Percentiles rank a stretch among this genome's conserved stretches.
Evolutionary conservation across 2,113 vertebrate genomes (phyloP).

Genomic region (Leptodactylus fuscus): DNA sequence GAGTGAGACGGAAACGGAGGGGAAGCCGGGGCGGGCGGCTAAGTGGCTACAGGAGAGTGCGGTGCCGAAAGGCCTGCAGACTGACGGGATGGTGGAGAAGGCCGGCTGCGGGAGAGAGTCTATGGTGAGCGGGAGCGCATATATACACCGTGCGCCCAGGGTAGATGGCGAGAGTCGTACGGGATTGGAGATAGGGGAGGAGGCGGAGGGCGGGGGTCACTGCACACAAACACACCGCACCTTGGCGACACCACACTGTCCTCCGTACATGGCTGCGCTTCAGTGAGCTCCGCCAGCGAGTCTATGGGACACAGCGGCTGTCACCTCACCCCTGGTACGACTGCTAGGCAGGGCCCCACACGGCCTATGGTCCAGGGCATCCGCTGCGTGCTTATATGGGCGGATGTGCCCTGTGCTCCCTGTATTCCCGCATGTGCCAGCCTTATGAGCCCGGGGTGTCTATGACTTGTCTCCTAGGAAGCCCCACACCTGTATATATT

Average conservation of each 20-base stretch:
- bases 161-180: not conserved
- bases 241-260: not conserved
- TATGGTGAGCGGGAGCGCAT: conserved; percentile 35
- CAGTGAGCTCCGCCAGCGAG: not conserved
- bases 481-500: too few species aligned
- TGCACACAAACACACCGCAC: not conserved
- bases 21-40: conserved; percentile 51
- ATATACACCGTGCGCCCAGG: too few species aligned
- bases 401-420: not conserved
- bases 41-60: conserved; percentile 43
- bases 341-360: not conserved
- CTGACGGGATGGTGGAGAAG: conserved; percentile 57
- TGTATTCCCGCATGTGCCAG: too few species aligned
- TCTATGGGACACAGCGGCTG: not conserved
- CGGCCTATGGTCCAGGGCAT: not conserved
- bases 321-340: not conserved
- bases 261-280: not conserved
- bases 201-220: not conserved
- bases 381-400: not conserved
- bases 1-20: conserved; percentile 52
- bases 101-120: conserved; percentile 55
- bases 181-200: not conserved
- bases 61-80: conserved; percentile 29
- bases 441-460: too few species aligned
- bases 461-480: too few species aligned